Evolutionary conservation across 2,888 invertebrate species (phyloP).

Genomic region (Capitulum mitella): DNA sequence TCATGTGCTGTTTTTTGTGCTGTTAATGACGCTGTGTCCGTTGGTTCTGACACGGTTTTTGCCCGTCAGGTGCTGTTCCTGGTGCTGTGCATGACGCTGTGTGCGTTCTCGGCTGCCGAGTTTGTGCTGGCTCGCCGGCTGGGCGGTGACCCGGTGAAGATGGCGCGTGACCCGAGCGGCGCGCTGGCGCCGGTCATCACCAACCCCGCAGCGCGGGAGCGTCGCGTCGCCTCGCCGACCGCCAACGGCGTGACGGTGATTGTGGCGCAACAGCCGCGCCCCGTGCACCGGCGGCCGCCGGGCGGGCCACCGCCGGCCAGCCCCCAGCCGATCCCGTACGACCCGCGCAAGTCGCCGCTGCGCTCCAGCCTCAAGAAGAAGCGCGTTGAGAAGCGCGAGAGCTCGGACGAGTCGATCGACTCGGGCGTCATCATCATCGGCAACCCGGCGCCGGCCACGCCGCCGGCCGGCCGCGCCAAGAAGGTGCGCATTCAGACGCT

Average conservation of each 20-base stretch:
- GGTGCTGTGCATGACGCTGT: not conserved
- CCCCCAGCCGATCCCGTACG: constrained; percentile 3
- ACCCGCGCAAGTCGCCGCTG: constrained; percentile 21
- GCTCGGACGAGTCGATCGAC: constrained; percentile 18
- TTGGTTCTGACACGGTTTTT: not conserved
- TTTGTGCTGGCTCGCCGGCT: constrained; percentile 23
- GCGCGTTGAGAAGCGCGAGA: not conserved
- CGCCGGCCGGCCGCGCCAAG: not conserved
- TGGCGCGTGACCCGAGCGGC: constrained; percentile 24
- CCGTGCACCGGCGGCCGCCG: not conserved
- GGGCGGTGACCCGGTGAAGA: constrained; percentile 27
- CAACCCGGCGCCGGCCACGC: not conserved
- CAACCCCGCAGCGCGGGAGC: constrained; percentile 19
- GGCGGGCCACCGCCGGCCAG: not conserved
- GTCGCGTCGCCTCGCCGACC: not conserved
- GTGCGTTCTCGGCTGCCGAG: constrained; percentile 5
- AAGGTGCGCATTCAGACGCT: constrained; percentile 23
- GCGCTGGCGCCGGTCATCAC: constrained; percentile 16
- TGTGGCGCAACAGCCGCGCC: not conserved
- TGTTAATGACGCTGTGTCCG: not conserved
- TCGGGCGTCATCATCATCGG: not conserved
- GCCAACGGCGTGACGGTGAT: not conserved
- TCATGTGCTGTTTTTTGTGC: not conserved
- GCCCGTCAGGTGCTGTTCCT: constrained; percentile 20
- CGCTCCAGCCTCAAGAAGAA: constrained; percentile 27